Conservation (phyloP, 2,113 vertebrate genomes). For the Neomonachus schauinslandi region DNA sequence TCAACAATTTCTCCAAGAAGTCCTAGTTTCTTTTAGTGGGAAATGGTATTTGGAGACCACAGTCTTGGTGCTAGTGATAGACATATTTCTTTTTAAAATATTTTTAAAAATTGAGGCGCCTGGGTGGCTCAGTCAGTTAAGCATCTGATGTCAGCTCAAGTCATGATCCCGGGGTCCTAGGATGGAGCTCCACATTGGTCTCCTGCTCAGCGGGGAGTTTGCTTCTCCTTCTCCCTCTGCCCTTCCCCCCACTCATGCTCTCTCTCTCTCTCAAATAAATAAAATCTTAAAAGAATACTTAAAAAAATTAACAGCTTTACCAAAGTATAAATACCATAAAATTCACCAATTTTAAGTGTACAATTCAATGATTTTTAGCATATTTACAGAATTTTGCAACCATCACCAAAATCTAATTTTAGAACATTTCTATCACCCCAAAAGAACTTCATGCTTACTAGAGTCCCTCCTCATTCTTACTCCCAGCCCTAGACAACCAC, state of each 20-base stretch:
- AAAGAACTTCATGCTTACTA: not conserved
- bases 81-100: not conserved
- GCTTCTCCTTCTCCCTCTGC: not conserved
- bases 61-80: not conserved
- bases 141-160: not conserved
- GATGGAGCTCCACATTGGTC: fast-evolving
- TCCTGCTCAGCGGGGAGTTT: not conserved
- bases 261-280: not conserved
- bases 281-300: not conserved
- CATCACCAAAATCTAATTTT: not conserved
- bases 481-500: not conserved
- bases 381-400: not conserved
- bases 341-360: not conserved
- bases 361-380: not conserved
- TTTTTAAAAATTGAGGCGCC: not conserved
- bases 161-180: not conserved
- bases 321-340: not conserved
- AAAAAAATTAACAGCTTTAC: not conserved
- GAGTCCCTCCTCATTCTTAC: not conserved
- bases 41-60: not conserved
- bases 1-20: not conserved
- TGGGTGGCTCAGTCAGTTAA: not conserved
- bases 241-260: not conserved
- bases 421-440: not conserved
- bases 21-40: not conserved